phyloP scores from a whole-genome alignment of 1,140 invertebrate species.

The Gonioctena quinquepunctata region DNA sequence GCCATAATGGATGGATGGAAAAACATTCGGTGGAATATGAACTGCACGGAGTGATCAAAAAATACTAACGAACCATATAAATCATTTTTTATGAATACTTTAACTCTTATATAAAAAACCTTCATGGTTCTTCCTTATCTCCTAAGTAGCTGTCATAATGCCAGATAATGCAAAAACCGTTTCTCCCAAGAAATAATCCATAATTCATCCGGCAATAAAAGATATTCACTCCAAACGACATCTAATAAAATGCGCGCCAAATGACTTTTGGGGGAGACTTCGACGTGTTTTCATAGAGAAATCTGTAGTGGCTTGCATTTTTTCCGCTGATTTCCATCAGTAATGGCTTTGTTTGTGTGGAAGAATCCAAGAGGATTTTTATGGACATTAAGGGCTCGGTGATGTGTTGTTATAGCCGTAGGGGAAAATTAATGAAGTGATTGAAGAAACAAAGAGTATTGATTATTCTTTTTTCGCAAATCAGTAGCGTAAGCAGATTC shows the following conservation, averaged over 20 bases:
- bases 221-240: conserved; percentile 6
- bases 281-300: neutral
- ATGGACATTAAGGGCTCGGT: neutral
- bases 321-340: conserved; percentile 13
- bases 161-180: neutral
- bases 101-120: neutral
- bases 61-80: too few species aligned
- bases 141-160: conserved; percentile 3
- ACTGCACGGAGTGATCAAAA: too few species aligned
- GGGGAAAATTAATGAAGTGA: neutral
- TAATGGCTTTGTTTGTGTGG: conserved; percentile 11
- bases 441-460: neutral
- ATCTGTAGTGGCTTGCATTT: neutral
- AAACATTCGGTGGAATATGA: too few species aligned
- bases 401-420: neutral
- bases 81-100: neutral
- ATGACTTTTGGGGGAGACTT: neutral
- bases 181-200: neutral
- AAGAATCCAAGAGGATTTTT: conserved; percentile 6
- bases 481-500: too few species aligned
- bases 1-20: too few species aligned
- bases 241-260: neutral
- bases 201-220: conserved; percentile 7
- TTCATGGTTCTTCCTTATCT: neutral
- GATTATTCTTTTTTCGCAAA: too few species aligned